Percentiles rank a stretch among this genome's conserved stretches.
These are phyloP conservation scores for Epinephelus fuscoguttatus DNA, from an alignment of 2,113 vertebrate genomes.

Conservation along the genomic window DNA sequence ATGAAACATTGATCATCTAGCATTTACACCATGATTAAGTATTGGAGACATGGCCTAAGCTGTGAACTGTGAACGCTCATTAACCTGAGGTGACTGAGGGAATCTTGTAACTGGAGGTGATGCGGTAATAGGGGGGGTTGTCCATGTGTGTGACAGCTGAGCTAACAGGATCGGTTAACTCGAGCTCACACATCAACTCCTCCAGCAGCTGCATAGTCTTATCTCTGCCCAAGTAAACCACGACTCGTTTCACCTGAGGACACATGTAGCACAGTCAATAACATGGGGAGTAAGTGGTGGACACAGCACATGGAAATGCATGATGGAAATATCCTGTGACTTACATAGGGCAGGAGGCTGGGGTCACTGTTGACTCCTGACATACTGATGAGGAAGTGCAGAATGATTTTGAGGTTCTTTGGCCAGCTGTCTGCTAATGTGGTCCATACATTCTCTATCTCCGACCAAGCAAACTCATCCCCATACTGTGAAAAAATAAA, in stretches of 20 bases:
- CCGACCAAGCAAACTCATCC: conserved; percentile 98
- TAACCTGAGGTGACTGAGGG: conserved; percentile 98
- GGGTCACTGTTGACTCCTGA: conserved; percentile 98
- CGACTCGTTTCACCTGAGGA: conserved; percentile 96
- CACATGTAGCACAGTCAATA: not conserved
- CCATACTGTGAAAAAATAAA: conserved; percentile 89
- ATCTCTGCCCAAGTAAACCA: conserved; percentile 98
- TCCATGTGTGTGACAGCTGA: conserved; percentile 98
- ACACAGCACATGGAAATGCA: not conserved
- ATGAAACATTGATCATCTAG: not conserved
- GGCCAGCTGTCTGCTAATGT: conserved; percentile 99
- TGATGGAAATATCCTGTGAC: conserved; percentile 64
- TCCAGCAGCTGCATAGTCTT: conserved; percentile 99
- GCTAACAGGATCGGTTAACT: conserved; percentile 94
- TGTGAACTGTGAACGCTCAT: not conserved
- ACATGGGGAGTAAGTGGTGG: not conserved
- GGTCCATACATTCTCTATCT: conserved; percentile 99
- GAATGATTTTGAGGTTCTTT: conserved; percentile 98
- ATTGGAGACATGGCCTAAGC: not conserved
- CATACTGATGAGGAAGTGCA: conserved; percentile 98
- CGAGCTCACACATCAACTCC: conserved; percentile 95
- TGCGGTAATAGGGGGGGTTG: conserved; percentile 97
- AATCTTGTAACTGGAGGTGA: conserved; percentile 96
- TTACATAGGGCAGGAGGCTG: conserved; percentile 98
- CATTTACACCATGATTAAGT: not conserved